Evolutionary conservation across 2,888 invertebrate species (phyloP), one percentile per base, ranked within the genome.

Genomic region (Ctena decussata): DNA sequence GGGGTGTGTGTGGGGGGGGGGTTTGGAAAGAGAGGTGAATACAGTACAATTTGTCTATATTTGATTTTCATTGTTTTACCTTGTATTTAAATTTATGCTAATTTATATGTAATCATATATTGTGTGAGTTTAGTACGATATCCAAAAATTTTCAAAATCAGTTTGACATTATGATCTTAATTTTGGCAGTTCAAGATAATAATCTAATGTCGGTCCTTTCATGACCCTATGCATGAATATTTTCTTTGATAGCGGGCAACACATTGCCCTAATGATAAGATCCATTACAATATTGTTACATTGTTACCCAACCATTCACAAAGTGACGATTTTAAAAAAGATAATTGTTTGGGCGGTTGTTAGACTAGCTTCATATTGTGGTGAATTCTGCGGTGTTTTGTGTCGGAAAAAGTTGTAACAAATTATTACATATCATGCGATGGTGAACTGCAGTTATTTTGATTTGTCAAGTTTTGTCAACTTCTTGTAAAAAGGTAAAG

Each of bases 251-350:
- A 35, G 32, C 35, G 8, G 65, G 6, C 11, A 24, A 32, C 65
- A 30, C 35, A 60, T 60, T 24, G 60, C 8, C 30, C 8, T 30
- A 35, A 35, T 65, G 65, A 65, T 65, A 35, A 65, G 65, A 65
- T 65, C 65, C 35, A 65, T 65, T 65, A 65, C 65, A 65, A 8
- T 65, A 35, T 65, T 65, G 65, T 24, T 65, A 65, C 65, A 35
- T 35, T 65, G 65, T 65, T 35, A 35, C 65, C 1, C 32, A 65
- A 3, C 18, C 35, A 35, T 35, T 65, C 30, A 65, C 24, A 18
- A 35, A 35, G 65, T 65, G 65, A 65, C 35, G 35, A 65, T 65
- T 65, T 32, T 32, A 65, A 65, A 65, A 60, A 32, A 65, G 30
- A 30, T 30, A 30, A 21, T 21, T 18, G 24, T 18, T 65, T 18